Evolutionary conservation across 1,140 invertebrate genomes (phyloP).

Genomic region (Polyergus mexicanus): DNA sequence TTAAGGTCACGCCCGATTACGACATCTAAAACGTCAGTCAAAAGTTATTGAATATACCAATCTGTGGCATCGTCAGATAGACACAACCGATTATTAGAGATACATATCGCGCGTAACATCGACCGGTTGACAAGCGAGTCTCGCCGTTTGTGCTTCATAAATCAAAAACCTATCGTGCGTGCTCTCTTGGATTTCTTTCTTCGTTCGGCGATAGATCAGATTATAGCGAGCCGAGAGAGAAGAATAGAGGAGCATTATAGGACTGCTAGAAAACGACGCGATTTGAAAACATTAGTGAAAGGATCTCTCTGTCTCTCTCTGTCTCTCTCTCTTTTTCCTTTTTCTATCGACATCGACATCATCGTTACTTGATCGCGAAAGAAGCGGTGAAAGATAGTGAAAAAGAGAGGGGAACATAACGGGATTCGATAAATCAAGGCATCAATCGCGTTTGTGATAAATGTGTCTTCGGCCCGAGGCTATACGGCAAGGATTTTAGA

Average conservation of each 20-base stretch:
- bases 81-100: conserved; percentile 59
- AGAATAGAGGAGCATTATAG: conserved; percentile 40
- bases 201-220: conserved; percentile 41
- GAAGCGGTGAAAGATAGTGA: conserved; percentile 9
- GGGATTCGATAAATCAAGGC: conserved; percentile 54
- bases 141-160: conserved; percentile 35
- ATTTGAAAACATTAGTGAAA: conserved; percentile 68
- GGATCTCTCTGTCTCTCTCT: conserved; percentile 28
- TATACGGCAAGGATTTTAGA: conserved; percentile 44
- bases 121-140: conserved; percentile 40
- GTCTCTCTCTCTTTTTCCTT: conserved; percentile 5
- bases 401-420: conserved; percentile 19
- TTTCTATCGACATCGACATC: conserved; percentile 31
- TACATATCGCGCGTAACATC: conserved; percentile 52
- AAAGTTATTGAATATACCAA: conserved; percentile 55
- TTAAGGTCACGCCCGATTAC: conserved; percentile 51
- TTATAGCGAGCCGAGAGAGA: conserved; percentile 25
- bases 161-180: conserved; percentile 41
- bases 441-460: conserved; percentile 60
- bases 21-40: conserved; percentile 40
- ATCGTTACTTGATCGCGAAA: conserved; percentile 8
- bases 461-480: conserved; percentile 61
- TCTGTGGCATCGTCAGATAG: conserved; percentile 40
- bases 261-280: conserved; percentile 47
- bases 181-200: conserved; percentile 30